Conservation (phyloP, 2,888 invertebrate genomes). For the Sceliomorpha sp. region DNA sequence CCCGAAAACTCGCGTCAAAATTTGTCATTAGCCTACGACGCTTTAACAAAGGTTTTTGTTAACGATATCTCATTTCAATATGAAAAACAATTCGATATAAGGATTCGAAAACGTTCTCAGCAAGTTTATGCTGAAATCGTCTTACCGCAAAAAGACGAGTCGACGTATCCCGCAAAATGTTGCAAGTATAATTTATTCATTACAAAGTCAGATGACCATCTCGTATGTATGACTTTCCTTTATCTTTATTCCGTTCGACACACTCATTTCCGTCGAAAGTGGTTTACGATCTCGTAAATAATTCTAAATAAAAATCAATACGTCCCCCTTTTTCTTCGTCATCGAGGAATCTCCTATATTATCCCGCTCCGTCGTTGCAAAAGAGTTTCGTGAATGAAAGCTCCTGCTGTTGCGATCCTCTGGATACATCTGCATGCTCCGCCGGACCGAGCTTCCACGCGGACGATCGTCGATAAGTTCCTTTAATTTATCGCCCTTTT, state of each 20-base stretch:
- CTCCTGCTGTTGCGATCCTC: slow-evolving; percentile 29
- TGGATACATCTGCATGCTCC: slow-evolving; percentile 62
- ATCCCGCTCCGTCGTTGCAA: background rate
- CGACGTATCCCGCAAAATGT: no score
- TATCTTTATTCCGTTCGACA: slow-evolving; percentile 6
- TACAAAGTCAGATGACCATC: slow-evolving; percentile 6
- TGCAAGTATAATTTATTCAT: no score
- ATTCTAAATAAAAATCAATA: slow-evolving; percentile 72
- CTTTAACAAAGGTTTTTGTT: no score
- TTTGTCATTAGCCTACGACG: slow-evolving; percentile 29
- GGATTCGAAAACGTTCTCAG: no score
- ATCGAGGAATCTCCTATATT: slow-evolving; percentile 55
- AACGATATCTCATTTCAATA: no score
- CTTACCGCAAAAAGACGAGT: no score
- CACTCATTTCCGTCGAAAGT: slow-evolving; percentile 8
- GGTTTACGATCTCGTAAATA: slow-evolving; percentile 76
- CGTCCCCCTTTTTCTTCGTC: slow-evolving; percentile 63
- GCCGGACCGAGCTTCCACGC: slow-evolving; percentile 66
- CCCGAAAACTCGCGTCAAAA: slow-evolving; percentile 68
- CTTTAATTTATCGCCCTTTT: slow-evolving; percentile 74
- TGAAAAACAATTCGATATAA: no score
- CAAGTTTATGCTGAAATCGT: no score
- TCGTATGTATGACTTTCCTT: background rate
- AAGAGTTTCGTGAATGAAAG: slow-evolving; percentile 7
- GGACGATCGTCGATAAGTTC: slow-evolving; percentile 75